A percentile compares a stretch with the other conserved stretches of the same genome.
These are phyloP conservation scores for Strigops habroptila DNA, from an alignment of 2,113 vertebrate genomes.

Conservation along the genomic window DNA sequence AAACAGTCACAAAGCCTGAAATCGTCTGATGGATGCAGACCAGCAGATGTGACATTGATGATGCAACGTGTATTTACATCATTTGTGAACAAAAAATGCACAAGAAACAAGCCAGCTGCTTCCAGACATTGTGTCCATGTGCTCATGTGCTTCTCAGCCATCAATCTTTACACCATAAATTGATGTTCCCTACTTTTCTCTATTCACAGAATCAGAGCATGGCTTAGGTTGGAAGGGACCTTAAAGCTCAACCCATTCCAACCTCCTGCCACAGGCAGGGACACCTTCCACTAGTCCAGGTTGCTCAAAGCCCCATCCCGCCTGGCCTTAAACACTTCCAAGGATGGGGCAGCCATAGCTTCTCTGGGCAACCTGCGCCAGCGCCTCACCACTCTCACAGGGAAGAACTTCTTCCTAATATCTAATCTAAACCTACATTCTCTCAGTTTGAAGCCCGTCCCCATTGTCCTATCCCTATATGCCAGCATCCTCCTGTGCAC, in stretches of 20 bases:
- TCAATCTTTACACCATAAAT: background rate
- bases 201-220: background rate
- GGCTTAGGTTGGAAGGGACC: background rate
- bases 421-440: background rate
- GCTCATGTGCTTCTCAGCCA: background rate
- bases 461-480: background rate
- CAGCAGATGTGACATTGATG: background rate
- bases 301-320: background rate
- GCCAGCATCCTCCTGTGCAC: background rate
- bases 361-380: background rate
- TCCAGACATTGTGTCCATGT: accelerated
- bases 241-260: background rate
- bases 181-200: background rate
- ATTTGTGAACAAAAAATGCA: background rate
- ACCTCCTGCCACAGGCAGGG: background rate
- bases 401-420: background rate
- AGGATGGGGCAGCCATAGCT: background rate
- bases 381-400: background rate
- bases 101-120: background rate
- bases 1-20: background rate
- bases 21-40: background rate
- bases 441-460: background rate
- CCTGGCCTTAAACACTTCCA: background rate
- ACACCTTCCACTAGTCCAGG: background rate
- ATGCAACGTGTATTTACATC: background rate